Base-by-base conservation (phyloP, 2,888 invertebrate genomes). In the Leucophora obtusa region DNA sequence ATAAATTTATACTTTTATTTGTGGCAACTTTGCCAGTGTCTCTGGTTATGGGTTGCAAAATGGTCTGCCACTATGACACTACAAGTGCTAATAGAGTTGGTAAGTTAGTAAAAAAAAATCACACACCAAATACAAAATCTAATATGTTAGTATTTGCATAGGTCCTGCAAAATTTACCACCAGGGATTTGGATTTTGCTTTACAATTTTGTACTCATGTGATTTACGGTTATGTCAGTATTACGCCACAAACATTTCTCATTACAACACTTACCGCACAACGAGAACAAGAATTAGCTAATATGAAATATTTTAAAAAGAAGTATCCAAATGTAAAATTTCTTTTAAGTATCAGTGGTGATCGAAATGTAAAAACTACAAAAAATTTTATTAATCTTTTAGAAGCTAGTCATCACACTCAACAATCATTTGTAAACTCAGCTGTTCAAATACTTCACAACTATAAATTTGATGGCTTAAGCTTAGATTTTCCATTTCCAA, bases 401-500 rank as follows among this genome's bases (percentile, higher is more conserved):
- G 96, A 96, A 88, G 93, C 94, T 2, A 35, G 18, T 24, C 15
- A 33, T 0, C 92, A 93, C 85, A 92, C 93, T 4, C 93, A 96
- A 82, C 92, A 93, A 0, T 92, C 93, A 11, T 96, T 96, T 85
- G 93, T 96, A 17, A 94, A 94, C 87, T 95, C 96, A 0, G 94
- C 94, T 0, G 92, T 93, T 15, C 89, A 93, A 1, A 84, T 96
- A 35, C 91, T 95, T 17, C 94, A 94, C 82, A 94, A 94, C 79
- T 94, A 96, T 85, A 93, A 94, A 11, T 97, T 97, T 84, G 97
- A 97, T 89, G 97, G 97, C 1, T 91, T 97, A 50, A 97, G 97
- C 89, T 91, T 97, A 38, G 94, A 94, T 1, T 96, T 96, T 95
- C 94, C 96, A 89, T 96, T 96, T 91, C 94, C 96, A 1, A 92